Evolutionary conservation across 2,888 invertebrate species (phyloP), one percentile per base, ranked within the genome.

Genomic region (Sesia apiformis): DNA sequence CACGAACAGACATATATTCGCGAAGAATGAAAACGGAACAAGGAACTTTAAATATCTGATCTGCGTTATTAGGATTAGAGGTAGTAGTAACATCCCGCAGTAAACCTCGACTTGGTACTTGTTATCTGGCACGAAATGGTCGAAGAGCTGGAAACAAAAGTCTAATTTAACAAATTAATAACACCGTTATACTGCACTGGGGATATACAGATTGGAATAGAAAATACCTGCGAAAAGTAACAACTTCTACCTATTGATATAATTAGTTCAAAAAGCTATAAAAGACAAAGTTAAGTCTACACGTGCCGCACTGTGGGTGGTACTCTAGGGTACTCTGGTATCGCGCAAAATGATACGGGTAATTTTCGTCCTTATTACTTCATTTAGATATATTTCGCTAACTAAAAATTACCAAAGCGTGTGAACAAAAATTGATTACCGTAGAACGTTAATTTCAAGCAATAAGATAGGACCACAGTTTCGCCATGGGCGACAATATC

Each of bases 1-100:
- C 1, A 92, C 71, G 0, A 95, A 80, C 68, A 97, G 94, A 55
- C 95, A 93, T 0, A 95, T 53, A 74, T 98, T 98, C 39, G 98
- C 98, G 38, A 96, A 72, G 56, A 95, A 87, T 0, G 98, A 98
- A 76, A 98, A 96, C 0, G 97, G 97, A 3, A 98, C 96, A 49
- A 98, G 84, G 67, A 93, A 94, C 75, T 94, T 95, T 0, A 98
- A 89, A 67, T 95, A 92, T 51, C 96, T 39, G 8, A 87, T 72
- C 76, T 94, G 94, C 4, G 93, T 93, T 51, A 95, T 91, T 0
- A 95, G 72, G 6, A 96, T 79, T 23, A 95, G 79, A 0, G 95
- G 95, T 0, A 95, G 64, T 3, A 94, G 77, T 0, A 95, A 76
- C 3, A 94, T 81, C 0, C 92, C 84, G 69, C 95, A 93, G 76